Percentiles rank a stretch among this genome's conserved stretches.
phyloP scores from a whole-genome alignment of 2,888 invertebrate species.

The Ceraclea dissimilis region DNA sequence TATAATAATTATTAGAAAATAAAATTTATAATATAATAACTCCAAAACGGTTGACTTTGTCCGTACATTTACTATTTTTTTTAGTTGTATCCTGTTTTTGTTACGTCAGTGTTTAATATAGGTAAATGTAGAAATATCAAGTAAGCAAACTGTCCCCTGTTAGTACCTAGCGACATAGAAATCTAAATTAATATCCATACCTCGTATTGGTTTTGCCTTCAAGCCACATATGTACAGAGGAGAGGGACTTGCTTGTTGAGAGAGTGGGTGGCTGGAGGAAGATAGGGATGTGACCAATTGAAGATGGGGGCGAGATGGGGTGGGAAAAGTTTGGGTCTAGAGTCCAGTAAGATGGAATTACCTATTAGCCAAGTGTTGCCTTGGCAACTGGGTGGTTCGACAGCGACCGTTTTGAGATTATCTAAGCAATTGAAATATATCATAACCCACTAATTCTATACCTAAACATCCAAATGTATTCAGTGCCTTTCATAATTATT shows the following conservation, averaged over 20 bases:
- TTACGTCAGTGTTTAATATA: too few species aligned
- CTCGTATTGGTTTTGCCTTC: constrained; percentile 23
- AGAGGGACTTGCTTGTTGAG: not conserved
- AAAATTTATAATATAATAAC: too few species aligned
- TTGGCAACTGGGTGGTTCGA: constrained; percentile 22
- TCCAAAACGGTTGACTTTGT: too few species aligned
- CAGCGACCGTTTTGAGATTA: constrained; percentile 15
- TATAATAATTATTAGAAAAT: too few species aligned
- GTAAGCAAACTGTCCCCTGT: not conserved
- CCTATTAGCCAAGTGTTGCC: constrained; percentile 25
- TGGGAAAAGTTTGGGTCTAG: constrained; percentile 20
- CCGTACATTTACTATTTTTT: too few species aligned
- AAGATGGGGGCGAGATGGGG: constrained; percentile 12
- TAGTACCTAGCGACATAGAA: too few species aligned
- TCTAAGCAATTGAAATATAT: constrained; percentile 19
- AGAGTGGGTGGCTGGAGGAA: not conserved
- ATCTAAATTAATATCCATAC: constrained; percentile 26
- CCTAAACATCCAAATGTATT: too few species aligned
- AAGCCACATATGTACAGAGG: constrained; percentile 17
- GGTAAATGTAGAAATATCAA: too few species aligned
- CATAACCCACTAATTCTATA: constrained; percentile 1
- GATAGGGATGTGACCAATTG: constrained; percentile 6
- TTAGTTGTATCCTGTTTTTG: too few species aligned
- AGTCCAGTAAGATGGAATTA: constrained; percentile 26
- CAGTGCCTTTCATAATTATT: too few species aligned